These are phyloP conservation scores for Gila robusta DNA, from an alignment of 2,797 vertebrate species.

Conservation along the genomic window DNA sequence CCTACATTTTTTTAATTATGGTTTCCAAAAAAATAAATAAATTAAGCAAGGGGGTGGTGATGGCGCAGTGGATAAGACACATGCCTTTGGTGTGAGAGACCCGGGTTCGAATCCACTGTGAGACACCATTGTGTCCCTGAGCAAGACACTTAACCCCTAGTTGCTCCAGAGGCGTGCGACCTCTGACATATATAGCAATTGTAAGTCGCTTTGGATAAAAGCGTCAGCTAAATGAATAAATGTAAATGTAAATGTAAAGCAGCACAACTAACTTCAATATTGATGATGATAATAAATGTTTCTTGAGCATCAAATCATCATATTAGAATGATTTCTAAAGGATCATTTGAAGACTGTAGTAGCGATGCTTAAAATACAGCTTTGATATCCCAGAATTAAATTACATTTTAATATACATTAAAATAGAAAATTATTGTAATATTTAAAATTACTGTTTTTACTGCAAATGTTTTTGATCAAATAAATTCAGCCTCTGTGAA, in stretches of 20 bases:
- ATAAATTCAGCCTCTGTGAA: neutral
- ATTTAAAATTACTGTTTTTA: neutral
- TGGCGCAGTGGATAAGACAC: no score
- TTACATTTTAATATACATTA: neutral
- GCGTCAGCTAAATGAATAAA: no score
- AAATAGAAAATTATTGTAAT: neutral
- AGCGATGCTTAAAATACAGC: neutral
- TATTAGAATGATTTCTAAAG: neutral
- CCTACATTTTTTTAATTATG: rapidly evolving
- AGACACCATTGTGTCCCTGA: no score
- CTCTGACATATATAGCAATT: no score
- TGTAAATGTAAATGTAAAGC: no score
- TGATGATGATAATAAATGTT: neutral
- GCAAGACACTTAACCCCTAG: no score
- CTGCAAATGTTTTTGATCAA: neutral
- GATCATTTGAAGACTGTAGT: neutral
- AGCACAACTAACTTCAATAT: neutral
- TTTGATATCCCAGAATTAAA: neutral
- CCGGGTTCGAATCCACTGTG: no score
- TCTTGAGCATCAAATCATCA: neutral
- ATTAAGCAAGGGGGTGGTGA: no score
- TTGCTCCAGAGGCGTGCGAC: no score
- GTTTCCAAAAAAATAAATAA: no score
- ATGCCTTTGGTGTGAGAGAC: no score
- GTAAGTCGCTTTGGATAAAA: no score